Evolutionary conservation across 2,113 vertebrate species (phyloP).

Genomic region (Pangasianodon gigas): DNA sequence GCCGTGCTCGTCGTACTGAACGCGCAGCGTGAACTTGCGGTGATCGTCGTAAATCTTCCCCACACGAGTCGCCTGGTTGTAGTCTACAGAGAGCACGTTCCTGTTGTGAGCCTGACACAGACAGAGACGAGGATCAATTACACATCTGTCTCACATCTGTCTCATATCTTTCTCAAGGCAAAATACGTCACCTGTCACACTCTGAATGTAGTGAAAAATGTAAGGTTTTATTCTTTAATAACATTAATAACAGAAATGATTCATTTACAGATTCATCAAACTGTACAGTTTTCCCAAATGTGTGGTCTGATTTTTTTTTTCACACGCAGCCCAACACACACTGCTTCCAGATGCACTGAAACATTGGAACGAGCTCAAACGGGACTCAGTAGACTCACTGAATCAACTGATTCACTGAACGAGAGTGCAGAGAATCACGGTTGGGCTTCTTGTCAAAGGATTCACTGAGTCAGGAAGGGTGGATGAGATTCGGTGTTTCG

Average conservation of each 20-base stretch:
- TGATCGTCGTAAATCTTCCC: constrained; percentile 99
- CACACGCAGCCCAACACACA: background rate
- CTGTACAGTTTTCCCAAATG: background rate
- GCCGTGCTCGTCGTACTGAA: constrained; percentile 89
- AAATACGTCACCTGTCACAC: background rate
- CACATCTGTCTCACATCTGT: constrained; percentile 11
- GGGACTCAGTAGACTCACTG: background rate
- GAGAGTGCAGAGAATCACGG: background rate
- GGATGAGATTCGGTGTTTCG: background rate
- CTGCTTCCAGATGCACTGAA: too few relatives aligned
- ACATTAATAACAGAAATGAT: background rate
- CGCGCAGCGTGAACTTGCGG: constrained; percentile 94
- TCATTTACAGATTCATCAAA: background rate
- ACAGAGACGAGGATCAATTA: background rate
- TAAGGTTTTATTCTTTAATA: background rate
- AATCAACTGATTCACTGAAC: background rate
- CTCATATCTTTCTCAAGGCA: background rate
- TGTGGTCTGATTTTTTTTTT: too few relatives aligned
- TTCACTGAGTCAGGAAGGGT: background rate
- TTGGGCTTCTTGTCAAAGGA: background rate
- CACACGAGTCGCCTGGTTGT: constrained; percentile 88
- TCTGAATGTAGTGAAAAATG: background rate
- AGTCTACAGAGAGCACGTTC: constrained; percentile 97
- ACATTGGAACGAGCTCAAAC: too few relatives aligned
- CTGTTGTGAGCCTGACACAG: constrained; percentile 89